A percentile compares a stretch with the other conserved stretches of the same genome.
Conservation (phyloP, 1,140 invertebrate genomes). For the Micrasema minimum region DNA sequence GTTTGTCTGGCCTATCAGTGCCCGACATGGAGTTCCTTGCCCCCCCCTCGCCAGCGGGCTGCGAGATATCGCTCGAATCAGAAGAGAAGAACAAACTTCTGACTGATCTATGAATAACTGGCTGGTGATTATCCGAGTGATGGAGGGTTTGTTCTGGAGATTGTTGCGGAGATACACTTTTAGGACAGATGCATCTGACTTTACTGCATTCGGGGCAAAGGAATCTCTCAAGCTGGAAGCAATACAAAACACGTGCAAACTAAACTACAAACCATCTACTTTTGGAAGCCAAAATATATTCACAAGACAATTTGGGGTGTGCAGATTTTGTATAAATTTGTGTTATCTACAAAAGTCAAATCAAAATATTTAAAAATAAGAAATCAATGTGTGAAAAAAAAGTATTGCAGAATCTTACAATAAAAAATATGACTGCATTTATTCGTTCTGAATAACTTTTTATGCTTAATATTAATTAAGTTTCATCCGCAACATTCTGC, state of each 20-base stretch:
- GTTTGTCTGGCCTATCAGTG: constrained; percentile 11
- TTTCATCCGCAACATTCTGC: no score
- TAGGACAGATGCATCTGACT: constrained; percentile 67
- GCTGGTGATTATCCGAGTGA: constrained; percentile 24
- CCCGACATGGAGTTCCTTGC: neutral
- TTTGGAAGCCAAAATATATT: constrained; percentile 1
- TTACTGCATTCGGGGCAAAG: constrained; percentile 70
- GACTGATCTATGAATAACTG: neutral
- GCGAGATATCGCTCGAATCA: neutral
- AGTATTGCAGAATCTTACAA: no score
- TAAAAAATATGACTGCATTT: no score
- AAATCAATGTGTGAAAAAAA: no score
- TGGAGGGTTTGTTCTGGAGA: neutral
- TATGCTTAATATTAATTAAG: no score
- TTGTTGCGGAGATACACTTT: constrained; percentile 45
- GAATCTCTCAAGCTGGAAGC: constrained; percentile 71
- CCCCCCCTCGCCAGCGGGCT: neutral
- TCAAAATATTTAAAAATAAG: no score
- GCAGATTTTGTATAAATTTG: neutral
- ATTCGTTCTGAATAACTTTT: no score
- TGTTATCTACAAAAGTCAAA: constrained; percentile 1
- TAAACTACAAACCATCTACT: constrained; percentile 47
- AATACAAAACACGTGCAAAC: constrained; percentile 60
- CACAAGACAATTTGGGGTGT: neutral
- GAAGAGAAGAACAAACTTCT: constrained; percentile 18